Conservation (phyloP, 1,140 invertebrate genomes). For the Trichogramma pretiosum region DNA sequence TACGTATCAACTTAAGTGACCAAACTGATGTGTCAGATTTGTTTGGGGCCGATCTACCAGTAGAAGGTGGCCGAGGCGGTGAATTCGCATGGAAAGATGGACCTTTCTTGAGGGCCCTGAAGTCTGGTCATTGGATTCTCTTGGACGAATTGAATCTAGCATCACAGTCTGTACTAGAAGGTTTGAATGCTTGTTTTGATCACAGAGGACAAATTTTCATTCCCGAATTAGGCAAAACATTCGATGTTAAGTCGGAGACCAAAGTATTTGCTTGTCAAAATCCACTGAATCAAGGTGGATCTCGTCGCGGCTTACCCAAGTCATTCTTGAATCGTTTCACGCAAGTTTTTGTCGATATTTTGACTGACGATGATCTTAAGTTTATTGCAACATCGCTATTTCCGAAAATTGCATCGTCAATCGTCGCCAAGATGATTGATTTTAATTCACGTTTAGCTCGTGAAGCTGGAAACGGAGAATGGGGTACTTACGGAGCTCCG, state of each 20-base stretch:
- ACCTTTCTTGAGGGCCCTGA: constrained; percentile 85
- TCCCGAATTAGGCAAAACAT: constrained; percentile 83
- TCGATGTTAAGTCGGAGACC: constrained; percentile 67
- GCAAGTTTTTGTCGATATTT: constrained; percentile 82
- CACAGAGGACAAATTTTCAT: constrained; percentile 94
- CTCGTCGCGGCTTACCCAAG: constrained; percentile 86
- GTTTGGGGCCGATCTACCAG: constrained; percentile 95
- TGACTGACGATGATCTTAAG: constrained; percentile 68
- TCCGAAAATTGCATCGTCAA: constrained; percentile 42
- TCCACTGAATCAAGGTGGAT: constrained; percentile 92
- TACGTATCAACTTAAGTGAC: constrained; percentile 95
- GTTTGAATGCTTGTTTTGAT: constrained; percentile 96
- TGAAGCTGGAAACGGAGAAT: constrained; percentile 56
- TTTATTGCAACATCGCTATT: constrained; percentile 53
- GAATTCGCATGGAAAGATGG: constrained; percentile 95
- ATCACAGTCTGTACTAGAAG: constrained; percentile 95
- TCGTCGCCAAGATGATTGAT: constrained; percentile 65
- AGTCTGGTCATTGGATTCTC: constrained; percentile 90
- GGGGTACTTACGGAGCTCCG: constrained; percentile 71
- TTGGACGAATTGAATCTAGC: constrained; percentile 98
- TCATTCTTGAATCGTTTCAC: constrained; percentile 98
- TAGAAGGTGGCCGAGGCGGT: constrained; percentile 75
- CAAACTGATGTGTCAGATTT: constrained; percentile 97
- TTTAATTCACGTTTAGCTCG: constrained; percentile 68
- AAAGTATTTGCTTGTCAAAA: constrained; percentile 98